A percentile compares a stretch with the other conserved stretches of the same genome.
phyloP scores from a whole-genome alignment of 1,140 invertebrate genomes.

The Trachymyrmex cornetzi region DNA sequence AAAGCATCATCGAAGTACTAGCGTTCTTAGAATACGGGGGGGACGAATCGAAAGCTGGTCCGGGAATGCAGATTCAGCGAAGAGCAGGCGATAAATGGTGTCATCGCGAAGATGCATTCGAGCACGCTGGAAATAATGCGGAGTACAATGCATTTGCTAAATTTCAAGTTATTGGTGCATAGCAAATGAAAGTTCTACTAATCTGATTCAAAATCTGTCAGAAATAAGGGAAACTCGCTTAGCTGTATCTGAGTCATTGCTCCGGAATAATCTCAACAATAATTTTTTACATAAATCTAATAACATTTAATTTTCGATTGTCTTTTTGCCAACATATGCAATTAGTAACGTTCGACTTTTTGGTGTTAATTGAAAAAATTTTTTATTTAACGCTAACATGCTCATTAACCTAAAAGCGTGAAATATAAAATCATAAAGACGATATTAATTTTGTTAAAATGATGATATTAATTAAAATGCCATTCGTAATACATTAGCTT shows the following conservation, averaged over 20 bases:
- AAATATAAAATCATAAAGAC: slow-evolving; percentile 19
- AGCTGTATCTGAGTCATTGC: not conserved
- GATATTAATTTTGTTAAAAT: slow-evolving; percentile 21
- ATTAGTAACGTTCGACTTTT: not conserved
- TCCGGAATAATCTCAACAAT: not conserved
- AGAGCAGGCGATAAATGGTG: slow-evolving; percentile 16
- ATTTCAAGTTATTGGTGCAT: slow-evolving; percentile 11
- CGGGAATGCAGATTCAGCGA: slow-evolving; percentile 62
- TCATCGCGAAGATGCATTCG: slow-evolving; percentile 17
- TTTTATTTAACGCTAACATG: not conserved
- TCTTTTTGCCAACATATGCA: not conserved
- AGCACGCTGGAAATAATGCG: slow-evolving; percentile 20
- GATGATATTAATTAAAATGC: slow-evolving; percentile 13
- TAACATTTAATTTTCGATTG: not conserved
- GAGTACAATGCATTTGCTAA: not conserved
- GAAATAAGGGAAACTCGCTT: not conserved
- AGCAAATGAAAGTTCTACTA: not conserved
- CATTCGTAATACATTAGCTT: not conserved
- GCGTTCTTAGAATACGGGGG: slow-evolving; percentile 20
- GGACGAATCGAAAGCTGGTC: slow-evolving; percentile 3
- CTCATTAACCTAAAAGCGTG: not conserved
- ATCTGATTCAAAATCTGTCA: not conserved
- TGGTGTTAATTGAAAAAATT: not conserved
- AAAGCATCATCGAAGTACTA: slow-evolving; percentile 57
- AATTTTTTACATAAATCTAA: not conserved